Evolutionary conservation across 2,797 vertebrate species (phyloP).

Genomic region (Dipus sagitta): DNA sequence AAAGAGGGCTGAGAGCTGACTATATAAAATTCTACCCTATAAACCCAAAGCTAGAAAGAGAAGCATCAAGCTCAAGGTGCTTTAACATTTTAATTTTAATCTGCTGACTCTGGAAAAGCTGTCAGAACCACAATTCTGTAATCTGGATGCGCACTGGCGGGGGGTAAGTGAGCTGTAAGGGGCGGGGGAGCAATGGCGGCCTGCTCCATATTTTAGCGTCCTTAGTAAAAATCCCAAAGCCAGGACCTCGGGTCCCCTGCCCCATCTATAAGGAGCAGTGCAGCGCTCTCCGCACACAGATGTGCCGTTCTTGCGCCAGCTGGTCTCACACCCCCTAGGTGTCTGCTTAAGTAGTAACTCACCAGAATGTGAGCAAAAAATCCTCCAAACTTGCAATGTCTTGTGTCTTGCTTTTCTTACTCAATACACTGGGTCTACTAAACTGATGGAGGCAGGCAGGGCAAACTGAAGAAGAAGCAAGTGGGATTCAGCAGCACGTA

Average conservation of each 20-base stretch:
- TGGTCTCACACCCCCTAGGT: background rate
- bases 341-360: background rate
- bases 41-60: slow-evolving; percentile 30
- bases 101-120: slow-evolving; percentile 37
- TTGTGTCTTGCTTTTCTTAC: background rate
- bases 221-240: background rate
- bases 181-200: background rate
- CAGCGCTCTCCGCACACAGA: no score
- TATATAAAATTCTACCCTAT: slow-evolving; percentile 26
- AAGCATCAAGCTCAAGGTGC: slow-evolving; percentile 45
- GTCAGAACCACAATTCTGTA: background rate
- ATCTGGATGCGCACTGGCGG: background rate
- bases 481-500: no score
- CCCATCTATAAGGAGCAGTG: background rate
- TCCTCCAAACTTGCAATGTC: background rate
- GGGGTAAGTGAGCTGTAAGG: background rate
- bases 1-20: background rate
- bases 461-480: background rate
- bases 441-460: background rate
- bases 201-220: background rate
- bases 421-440: background rate
- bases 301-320: background rate
- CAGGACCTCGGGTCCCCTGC: background rate
- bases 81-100: slow-evolving; percentile 41
- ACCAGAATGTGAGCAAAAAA: background rate